Base-by-base conservation (phyloP, 2,113 vertebrate genomes). In the Corynorhinus townsendii region DNA sequence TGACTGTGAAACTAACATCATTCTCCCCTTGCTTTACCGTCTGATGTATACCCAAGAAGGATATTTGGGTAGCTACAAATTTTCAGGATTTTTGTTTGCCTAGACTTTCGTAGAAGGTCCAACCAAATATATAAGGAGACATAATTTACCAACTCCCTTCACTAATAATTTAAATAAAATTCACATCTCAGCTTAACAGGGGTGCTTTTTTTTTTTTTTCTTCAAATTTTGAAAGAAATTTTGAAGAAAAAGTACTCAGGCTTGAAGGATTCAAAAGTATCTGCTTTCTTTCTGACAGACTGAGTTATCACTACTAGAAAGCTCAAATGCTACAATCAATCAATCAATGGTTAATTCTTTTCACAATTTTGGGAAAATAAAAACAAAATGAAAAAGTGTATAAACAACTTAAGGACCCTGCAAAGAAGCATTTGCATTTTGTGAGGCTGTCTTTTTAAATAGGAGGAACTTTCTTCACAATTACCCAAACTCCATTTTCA, bases 401-500 rank as follows among this genome's bases (percentile, higher is more conserved):
- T 56, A 28, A 91, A 79, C 1, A 77, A 66, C 79, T 59, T 86
- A 76, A 93, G 14, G 7, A 85, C 83, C 6, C 11, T 76, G 7
- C 11, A 93, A 90, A 81, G 1, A 83, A 68, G 2, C 0, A 52
- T n/a, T 62, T 80, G 2, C 0, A 52, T n/a, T 56, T 80, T 10
- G 85, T 91, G 54, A 80, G 77, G 43, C 4, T 90, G 24, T 75
- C 11, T 9, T 97, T 96, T 95, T 45, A 94, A 97, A 87, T 30
- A 15, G 30, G 17, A 87, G 94, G 47, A 96, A 26, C 28, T 97
- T 64, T 82, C 59, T 97, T 96, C 56, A 15, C 90, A 82, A 95
- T 54, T 96, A 30, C 24, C 92, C 54, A 94, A 97, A 96, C 22
- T 95, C 4, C 90, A 95, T 94, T 96, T 97, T 85, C 85, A 96